Percentiles rank a stretch among this genome's conserved stretches.
Conservation (phyloP, 2,113 vertebrate species). For the Boleophthalmus pectinirostris region DNA sequence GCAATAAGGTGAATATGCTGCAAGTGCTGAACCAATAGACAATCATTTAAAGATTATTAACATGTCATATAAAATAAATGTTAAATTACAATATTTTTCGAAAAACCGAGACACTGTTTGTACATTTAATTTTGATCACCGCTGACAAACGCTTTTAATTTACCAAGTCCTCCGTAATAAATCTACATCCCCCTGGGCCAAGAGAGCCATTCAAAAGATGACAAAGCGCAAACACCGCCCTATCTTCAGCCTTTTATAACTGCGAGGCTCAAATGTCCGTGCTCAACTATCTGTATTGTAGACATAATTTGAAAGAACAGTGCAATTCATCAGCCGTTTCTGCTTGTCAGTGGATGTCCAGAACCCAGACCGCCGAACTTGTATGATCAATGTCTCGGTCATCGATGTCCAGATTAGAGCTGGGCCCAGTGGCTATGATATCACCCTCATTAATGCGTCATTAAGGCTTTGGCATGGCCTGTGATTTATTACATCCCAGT, state of each 20-base stretch:
- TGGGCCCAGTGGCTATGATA: constrained; percentile 5
- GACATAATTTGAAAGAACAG: constrained; percentile 1
- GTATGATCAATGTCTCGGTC: constrained; percentile 12
- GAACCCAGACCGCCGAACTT: constrained; percentile 1
- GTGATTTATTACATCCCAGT: constrained; percentile 7
- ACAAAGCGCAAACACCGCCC: neutral
- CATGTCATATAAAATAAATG: neutral
- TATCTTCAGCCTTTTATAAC: constrained; percentile 2
- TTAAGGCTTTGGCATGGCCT: constrained; percentile 10
- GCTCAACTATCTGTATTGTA: constrained; percentile 5
- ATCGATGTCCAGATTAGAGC: constrained; percentile 14
- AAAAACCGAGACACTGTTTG: neutral
- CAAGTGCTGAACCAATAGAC: neutral
- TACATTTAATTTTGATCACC: neutral
- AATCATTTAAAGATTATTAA: no score
- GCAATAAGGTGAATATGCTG: no score
- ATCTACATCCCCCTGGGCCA: neutral
- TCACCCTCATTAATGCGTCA: constrained; percentile 12
- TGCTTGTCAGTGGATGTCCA: constrained; percentile 11
- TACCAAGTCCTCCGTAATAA: neutral
- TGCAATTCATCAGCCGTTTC: constrained; percentile 11
- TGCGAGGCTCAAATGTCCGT: neutral
- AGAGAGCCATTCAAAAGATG: neutral
- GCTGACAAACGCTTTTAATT: constrained; percentile 7
- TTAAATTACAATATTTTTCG: neutral